Conservation (phyloP, 1,140 invertebrate genomes). For the Drosophila ohnishii region DNA sequence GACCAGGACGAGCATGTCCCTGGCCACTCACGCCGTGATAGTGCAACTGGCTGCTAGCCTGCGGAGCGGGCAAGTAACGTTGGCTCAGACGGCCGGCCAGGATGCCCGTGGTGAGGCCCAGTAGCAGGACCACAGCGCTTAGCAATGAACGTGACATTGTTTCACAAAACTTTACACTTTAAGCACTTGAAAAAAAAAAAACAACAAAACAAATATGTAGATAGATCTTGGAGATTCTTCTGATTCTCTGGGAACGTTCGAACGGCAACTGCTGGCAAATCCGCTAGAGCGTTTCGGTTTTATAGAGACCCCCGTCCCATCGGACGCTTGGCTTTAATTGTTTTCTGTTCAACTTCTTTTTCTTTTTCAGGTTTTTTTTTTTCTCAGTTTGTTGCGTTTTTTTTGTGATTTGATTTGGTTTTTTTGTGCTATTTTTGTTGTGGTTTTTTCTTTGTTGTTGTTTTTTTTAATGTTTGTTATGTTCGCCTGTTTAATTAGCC, state of each 20-base stretch:
- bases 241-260: conserved; percentile 30
- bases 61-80: conserved; percentile 72
- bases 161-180: conserved; percentile 5
- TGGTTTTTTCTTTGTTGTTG: not conserved
- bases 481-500: conserved; percentile 69
- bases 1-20: conserved; percentile 32
- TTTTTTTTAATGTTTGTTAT: conserved; percentile 16
- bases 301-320: conserved; percentile 49
- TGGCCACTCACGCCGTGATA: conserved; percentile 70
- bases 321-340: conserved; percentile 61
- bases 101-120: conserved; percentile 18
- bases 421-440: conserved; percentile 3
- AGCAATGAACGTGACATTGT: conserved; percentile 41
- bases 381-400: conserved; percentile 19
- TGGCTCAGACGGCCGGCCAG: conserved; percentile 49
- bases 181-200: conserved; percentile 17
- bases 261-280: conserved; percentile 55
- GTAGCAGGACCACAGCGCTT: conserved; percentile 33
- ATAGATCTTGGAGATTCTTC: conserved; percentile 4
- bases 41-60: conserved; percentile 56
- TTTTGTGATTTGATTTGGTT: conserved; percentile 15
- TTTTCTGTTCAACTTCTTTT: conserved; percentile 63
- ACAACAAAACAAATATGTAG: not conserved
- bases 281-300: conserved; percentile 47
- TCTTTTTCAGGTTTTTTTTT: conserved; percentile 2